These are phyloP conservation scores for Threskiornis aethiopicus DNA, from an alignment of 2,797 vertebrate species.

Conservation along the genomic window DNA sequence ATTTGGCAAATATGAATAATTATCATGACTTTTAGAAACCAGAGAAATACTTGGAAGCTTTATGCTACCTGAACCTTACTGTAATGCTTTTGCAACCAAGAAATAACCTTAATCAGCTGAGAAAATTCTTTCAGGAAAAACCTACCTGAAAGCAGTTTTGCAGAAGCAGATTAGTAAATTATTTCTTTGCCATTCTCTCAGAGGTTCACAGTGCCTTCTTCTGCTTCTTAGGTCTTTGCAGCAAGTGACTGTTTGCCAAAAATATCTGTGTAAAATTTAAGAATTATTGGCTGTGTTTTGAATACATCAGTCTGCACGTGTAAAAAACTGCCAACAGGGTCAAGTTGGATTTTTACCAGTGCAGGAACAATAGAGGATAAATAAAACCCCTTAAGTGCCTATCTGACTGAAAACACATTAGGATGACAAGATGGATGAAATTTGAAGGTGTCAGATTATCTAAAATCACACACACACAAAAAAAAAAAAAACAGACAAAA, in stretches of 20 bases:
- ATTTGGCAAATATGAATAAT: background rate
- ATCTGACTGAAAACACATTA: background rate
- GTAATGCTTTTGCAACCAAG: background rate
- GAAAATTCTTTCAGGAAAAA: background rate
- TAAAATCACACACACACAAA: background rate
- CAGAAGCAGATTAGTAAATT: background rate
- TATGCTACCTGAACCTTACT: background rate
- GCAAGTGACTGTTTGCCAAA: background rate
- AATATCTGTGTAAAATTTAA: background rate
- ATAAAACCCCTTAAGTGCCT: background rate
- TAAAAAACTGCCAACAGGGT: background rate
- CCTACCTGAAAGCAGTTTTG: background rate
- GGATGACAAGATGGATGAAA: background rate
- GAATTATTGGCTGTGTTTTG: background rate
- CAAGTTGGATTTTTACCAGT: background rate
- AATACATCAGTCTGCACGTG: background rate
- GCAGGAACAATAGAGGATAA: background rate
- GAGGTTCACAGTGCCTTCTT: background rate
- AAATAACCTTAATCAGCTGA: background rate
- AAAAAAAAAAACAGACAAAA: background rate
- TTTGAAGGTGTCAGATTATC: background rate
- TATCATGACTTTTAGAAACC: background rate
- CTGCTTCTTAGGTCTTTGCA: background rate
- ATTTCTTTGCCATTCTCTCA: background rate
- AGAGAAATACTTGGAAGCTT: background rate